Conservation (phyloP, 1,140 invertebrate genomes). For the Probaryconus sp. region DNA sequence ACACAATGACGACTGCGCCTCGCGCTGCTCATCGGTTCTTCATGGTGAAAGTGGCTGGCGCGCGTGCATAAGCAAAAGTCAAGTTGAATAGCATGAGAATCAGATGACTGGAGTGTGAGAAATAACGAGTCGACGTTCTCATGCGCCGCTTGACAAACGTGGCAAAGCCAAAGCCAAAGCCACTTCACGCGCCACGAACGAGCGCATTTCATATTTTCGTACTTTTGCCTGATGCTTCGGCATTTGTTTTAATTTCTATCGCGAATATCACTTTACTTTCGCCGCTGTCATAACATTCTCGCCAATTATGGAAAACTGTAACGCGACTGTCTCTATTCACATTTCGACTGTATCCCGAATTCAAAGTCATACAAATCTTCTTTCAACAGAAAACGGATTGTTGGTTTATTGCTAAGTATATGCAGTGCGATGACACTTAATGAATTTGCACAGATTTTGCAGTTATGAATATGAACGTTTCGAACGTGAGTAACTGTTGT, state of each 20-base stretch:
- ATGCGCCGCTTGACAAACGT: slow-evolving; percentile 39
- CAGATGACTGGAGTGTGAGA: slow-evolving; percentile 54
- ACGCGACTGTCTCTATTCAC: too few species aligned
- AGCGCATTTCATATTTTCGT: slow-evolving; percentile 18
- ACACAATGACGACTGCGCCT: slow-evolving; percentile 27
- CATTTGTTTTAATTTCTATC: slow-evolving; percentile 23
- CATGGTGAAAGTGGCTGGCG: slow-evolving; percentile 68
- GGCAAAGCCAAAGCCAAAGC: slow-evolving; percentile 13
- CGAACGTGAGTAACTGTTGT: too few species aligned
- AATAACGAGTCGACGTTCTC: slow-evolving; percentile 29
- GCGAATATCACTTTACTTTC: not conserved
- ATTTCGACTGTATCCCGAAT: too few species aligned
- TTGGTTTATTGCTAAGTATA: too few species aligned
- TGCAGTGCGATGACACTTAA: too few species aligned
- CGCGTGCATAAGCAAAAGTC: slow-evolving; percentile 70
- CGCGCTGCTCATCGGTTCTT: slow-evolving; percentile 32
- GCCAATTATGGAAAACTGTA: too few species aligned
- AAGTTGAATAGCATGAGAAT: slow-evolving; percentile 75
- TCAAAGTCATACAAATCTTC: too few species aligned
- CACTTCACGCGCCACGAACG: slow-evolving; percentile 5
- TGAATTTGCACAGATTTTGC: too few species aligned
- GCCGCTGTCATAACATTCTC: not conserved
- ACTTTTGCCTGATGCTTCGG: not conserved
- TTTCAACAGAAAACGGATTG: too few species aligned
- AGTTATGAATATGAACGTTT: too few species aligned